These are phyloP conservation scores for Kradibia gibbosae DNA, from an alignment of 1,140 invertebrate species.

Conservation along the genomic window DNA sequence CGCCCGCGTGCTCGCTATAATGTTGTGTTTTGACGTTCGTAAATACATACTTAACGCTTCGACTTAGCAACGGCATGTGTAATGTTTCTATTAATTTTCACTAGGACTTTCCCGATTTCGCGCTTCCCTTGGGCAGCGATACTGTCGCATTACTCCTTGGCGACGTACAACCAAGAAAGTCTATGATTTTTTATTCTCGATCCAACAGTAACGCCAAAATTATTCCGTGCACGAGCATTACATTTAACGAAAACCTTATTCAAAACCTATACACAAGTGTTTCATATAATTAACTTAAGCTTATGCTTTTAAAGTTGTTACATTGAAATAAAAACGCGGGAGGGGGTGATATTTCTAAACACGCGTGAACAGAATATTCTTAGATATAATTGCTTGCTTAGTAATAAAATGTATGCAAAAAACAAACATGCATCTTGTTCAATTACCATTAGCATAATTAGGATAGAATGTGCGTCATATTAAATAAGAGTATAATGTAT, in stretches of 20 bases:
- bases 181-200: not conserved
- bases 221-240: not conserved
- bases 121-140: not conserved
- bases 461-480: not conserved
- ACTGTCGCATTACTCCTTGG: no score
- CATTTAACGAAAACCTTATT: not conserved
- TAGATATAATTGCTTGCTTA: no score
- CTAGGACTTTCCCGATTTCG: not conserved
- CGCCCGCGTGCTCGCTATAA: not conserved
- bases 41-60: constrained; percentile 3
- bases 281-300: no score
- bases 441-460: not conserved
- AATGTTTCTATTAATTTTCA: constrained; percentile 30
- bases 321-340: no score
- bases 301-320: no score
- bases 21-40: constrained; percentile 1
- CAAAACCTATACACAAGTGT: not conserved
- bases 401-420: not conserved
- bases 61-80: not conserved
- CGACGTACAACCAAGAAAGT: no score
- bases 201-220: not conserved
- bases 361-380: no score
- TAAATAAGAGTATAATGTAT: no score
- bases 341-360: no score
- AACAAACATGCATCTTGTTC: not conserved